Evolutionary conservation across 2,797 vertebrate species (phyloP).

Genomic region (Acrossocheilus wenchowensis): DNA sequence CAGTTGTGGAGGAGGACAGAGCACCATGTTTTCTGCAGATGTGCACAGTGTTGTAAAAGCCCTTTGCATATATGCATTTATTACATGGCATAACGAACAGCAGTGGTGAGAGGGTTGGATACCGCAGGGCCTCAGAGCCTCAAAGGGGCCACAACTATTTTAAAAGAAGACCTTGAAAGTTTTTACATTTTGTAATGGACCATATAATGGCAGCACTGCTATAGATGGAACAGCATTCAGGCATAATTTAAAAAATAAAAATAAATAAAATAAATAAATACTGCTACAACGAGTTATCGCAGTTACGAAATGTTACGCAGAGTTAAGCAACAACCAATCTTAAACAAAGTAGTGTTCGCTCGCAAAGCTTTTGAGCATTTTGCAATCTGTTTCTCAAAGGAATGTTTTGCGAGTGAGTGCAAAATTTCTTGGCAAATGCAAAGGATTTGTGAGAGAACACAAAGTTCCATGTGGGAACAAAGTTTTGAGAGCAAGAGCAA

Average conservation of each 20-base stretch:
- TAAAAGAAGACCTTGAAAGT: constrained; percentile 4
- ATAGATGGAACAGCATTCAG: background rate
- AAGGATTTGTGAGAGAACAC: too few relatives aligned
- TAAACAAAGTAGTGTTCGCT: too few relatives aligned
- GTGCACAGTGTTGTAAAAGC: constrained; percentile 41
- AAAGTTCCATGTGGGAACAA: background rate
- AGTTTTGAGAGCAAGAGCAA: background rate
- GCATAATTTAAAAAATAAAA: background rate
- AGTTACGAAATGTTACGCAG: too few relatives aligned
- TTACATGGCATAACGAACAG: constrained; percentile 26
- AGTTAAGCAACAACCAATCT: too few relatives aligned
- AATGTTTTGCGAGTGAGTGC: background rate
- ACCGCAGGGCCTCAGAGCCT: constrained; percentile 7
- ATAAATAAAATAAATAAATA: too few relatives aligned
- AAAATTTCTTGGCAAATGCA: too few relatives aligned
- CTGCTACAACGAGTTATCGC: too few relatives aligned
- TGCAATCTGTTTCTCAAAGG: background rate
- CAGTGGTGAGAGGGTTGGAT: background rate
- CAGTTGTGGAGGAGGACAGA: constrained; percentile 51
- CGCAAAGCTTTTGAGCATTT: too few relatives aligned
- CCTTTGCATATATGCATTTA: constrained; percentile 45
- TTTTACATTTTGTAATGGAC: background rate
- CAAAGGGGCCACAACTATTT: constrained; percentile 34
- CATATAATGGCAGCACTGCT: background rate
- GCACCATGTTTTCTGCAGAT: constrained; percentile 61